Conservation (phyloP, 2,113 vertebrate genomes). For the Albula goreensis region DNA sequence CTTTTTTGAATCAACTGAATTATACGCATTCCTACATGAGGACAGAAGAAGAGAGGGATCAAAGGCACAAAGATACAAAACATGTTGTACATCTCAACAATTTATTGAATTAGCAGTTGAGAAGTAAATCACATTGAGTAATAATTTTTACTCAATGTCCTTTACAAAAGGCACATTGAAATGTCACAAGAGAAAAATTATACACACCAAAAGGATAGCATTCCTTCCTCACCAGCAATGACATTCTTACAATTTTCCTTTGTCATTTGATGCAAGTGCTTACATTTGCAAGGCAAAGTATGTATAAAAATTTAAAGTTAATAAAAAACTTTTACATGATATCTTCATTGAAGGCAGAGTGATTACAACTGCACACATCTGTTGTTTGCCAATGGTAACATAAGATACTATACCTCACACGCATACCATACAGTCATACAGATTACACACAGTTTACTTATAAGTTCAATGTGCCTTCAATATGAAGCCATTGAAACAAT, state of each 20-base stretch:
- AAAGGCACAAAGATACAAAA: background rate
- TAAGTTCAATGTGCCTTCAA: background rate
- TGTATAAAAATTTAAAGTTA: background rate
- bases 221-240: background rate
- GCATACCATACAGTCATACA: background rate
- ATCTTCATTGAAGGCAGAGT: background rate
- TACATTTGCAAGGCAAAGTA: background rate
- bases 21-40: background rate
- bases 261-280: background rate
- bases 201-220: background rate
- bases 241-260: background rate
- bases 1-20: too few relatives aligned
- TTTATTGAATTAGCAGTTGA: background rate
- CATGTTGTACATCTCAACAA: background rate
- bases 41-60: background rate
- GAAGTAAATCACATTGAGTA: background rate
- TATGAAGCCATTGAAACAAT: background rate
- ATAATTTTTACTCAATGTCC: background rate
- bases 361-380: background rate
- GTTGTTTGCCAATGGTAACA: conserved; percentile 2
- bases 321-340: background rate
- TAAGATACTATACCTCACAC: background rate
- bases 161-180: background rate
- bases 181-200: background rate
- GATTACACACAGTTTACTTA: background rate